These are phyloP conservation scores for Caenorhabditis becei DNA, from an alignment of 2,888 invertebrate genomes.

Conservation along the genomic window DNA sequence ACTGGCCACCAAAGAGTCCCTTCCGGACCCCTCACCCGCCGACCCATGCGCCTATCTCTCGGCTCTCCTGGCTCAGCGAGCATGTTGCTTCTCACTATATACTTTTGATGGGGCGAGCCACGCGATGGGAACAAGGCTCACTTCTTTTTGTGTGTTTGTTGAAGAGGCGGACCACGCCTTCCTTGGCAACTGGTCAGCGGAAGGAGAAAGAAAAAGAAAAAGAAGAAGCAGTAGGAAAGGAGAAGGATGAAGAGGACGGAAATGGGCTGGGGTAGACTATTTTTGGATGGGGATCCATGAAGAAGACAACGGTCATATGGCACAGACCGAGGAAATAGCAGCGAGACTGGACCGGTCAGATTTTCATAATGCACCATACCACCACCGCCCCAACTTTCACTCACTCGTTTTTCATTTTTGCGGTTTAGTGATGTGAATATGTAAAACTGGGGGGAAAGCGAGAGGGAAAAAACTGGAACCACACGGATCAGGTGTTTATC, in stretches of 20 bases:
- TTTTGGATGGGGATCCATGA: slow-evolving; percentile 1
- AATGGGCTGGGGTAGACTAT: neutral
- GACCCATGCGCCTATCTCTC: slow-evolving; percentile 32
- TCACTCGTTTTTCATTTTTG: slow-evolving; percentile 32
- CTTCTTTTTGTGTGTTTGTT: slow-evolving; percentile 40
- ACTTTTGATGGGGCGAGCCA: slow-evolving; percentile 32
- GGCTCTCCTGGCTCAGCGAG: slow-evolving; percentile 49
- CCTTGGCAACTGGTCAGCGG: slow-evolving; percentile 27
- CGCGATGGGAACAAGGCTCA: slow-evolving; percentile 34
- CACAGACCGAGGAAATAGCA: neutral
- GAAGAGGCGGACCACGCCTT: slow-evolving; percentile 37
- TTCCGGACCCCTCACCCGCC: slow-evolving; percentile 18
- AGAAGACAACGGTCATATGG: slow-evolving; percentile 44
- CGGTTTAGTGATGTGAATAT: slow-evolving; percentile 35
- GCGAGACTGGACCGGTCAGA: slow-evolving; percentile 37
- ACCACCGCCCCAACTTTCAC: no score
- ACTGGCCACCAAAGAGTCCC: slow-evolving; percentile 43
- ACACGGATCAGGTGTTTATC: slow-evolving; percentile 44
- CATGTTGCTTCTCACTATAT: slow-evolving; percentile 56
- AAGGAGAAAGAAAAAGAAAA: slow-evolving; percentile 6
- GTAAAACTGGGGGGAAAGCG: slow-evolving; percentile 8
- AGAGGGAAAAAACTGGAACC: slow-evolving; percentile 11
- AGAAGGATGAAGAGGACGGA: neutral
- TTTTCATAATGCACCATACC: slow-evolving; percentile 35
- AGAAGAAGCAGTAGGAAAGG: neutral